These are phyloP conservation scores for Spheniscus humboldti DNA, from an alignment of 2,797 vertebrate genomes.

Conservation along the genomic window DNA sequence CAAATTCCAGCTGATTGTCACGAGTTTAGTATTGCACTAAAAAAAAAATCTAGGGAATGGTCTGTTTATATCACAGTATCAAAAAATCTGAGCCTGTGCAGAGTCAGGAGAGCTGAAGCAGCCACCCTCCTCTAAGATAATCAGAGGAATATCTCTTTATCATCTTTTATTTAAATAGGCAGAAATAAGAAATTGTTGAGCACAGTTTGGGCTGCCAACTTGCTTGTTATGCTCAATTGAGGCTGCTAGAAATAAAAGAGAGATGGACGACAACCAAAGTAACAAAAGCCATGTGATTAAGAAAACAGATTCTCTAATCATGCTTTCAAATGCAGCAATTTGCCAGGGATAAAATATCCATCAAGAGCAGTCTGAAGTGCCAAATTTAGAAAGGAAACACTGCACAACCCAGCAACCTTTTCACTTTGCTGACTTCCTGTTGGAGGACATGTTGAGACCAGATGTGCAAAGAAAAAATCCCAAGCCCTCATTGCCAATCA, in stretches of 20 bases:
- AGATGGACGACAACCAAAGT: conserved; percentile 71
- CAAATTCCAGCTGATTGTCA: conserved; percentile 12
- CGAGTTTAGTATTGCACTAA: conserved; percentile 9
- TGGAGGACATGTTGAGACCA: conserved; percentile 92
- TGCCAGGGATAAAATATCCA: conserved; percentile 95
- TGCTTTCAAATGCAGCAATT: conserved; percentile 92
- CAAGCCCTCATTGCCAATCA: conserved; percentile 44
- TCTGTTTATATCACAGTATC: conserved; percentile 41
- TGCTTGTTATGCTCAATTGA: conserved; percentile 57
- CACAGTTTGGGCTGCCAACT: conserved; percentile 56
- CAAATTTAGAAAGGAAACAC: conserved; percentile 90
- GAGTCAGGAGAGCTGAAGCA: conserved; percentile 33
- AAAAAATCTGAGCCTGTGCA: conserved; percentile 43
- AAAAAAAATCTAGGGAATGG: conserved; percentile 39
- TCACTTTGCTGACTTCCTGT: conserved; percentile 87
- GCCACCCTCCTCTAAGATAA: conserved; percentile 44
- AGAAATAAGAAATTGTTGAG: conserved; percentile 67
- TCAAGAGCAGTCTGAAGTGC: conserved; percentile 88
- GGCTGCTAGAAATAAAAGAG: conserved; percentile 69
- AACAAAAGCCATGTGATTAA: conserved; percentile 87
- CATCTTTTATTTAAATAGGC: conserved; percentile 72
- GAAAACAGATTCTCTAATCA: conserved; percentile 97
- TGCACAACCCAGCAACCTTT: conserved; percentile 85
- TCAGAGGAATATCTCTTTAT: conserved; percentile 62
- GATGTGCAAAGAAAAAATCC: conserved; percentile 78